Evolutionary conservation across 2,113 vertebrate genomes (phyloP), one percentile per base, ranked within the genome.

Genomic region (Pterocles burchelli): DNA sequence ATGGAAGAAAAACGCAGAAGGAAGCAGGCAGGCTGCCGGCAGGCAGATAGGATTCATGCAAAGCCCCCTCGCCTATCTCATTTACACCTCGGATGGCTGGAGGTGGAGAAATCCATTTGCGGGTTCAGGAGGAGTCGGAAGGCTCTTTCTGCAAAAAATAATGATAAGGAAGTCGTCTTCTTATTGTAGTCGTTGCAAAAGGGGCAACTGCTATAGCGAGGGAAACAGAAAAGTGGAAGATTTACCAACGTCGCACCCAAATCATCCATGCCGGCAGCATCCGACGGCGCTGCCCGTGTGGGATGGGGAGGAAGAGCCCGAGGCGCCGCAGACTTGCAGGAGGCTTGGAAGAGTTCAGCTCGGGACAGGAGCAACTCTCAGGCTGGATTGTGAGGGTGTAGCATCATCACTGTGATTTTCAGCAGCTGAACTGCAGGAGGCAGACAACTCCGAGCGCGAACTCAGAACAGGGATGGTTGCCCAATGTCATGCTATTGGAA

Each of bases 71-170:
- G 89, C 85, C 78, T 21, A 24, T 72, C 89, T 96, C 93, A 96
- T 96, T 97, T 95, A 73, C 94, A 96, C 94, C 89, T 95, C 4
- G 43, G 74, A 21, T 7, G 43, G 93, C 71, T 91, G 71, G 36
- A 89, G 95, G 91, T 76, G 76, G 87, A 96, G 89, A 97, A 96
- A 96, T 83, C 95, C 89, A 96, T 97, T 97, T 7, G 8, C 91
- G 5, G 81, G 91, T 96, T 94, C 95, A 91, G 89, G 70, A 96
- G 87, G 92, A 97, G 82, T 6, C n/a, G 2, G 89, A 76, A 90
- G 81, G 93, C 70, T 91, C 82, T 65, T 76, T 61, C 74, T 66
- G 84, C 34, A 36, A 46, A 43, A 86, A 85, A 80, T 80, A 66
- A 96, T 19, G 59, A n/a, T 19, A 81, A 41, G 22, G 16, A 51